These are phyloP conservation scores for Austrofundulus limnaeus DNA, from an alignment of 2,113 vertebrate genomes.

Conservation along the genomic window DNA sequence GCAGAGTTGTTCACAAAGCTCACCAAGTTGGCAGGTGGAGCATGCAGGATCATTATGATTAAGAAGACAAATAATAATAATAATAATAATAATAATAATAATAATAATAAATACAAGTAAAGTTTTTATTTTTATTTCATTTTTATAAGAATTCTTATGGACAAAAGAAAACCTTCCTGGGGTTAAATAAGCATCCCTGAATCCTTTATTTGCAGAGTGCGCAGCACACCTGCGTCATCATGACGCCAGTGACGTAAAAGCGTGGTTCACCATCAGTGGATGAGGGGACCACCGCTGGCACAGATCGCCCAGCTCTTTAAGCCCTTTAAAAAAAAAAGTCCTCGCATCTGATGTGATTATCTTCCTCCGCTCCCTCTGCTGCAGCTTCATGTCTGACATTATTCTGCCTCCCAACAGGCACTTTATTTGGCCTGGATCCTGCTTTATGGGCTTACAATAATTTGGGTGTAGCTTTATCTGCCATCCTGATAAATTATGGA, in stretches of 20 bases:
- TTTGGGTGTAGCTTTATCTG: background rate
- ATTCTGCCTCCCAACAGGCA: no score
- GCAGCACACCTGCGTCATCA: slow-evolving; percentile 55
- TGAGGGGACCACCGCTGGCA: slow-evolving; percentile 50
- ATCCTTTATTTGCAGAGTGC: slow-evolving; percentile 41
- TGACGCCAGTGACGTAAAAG: slow-evolving; percentile 56
- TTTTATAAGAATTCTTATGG: no score
- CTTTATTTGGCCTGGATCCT: background rate
- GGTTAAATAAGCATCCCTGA: background rate
- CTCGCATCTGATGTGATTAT: slow-evolving; percentile 29
- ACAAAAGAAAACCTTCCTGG: background rate
- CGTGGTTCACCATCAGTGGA: slow-evolving; percentile 30
- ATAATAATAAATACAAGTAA: no score
- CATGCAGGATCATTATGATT: no score
- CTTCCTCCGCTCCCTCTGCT: background rate
- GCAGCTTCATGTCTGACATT: background rate
- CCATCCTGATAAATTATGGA: background rate
- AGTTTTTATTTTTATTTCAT: no score
- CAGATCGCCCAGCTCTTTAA: slow-evolving; percentile 45
- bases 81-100: no score
- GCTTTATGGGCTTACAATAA: background rate
- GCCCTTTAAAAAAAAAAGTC: slow-evolving; percentile 16
- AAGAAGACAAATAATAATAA: no score
- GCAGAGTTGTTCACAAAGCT: no score
- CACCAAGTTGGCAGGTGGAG: no score